These are phyloP conservation scores for Hanleya hanleyi DNA, from an alignment of 2,888 invertebrate species.

Conservation along the genomic window DNA sequence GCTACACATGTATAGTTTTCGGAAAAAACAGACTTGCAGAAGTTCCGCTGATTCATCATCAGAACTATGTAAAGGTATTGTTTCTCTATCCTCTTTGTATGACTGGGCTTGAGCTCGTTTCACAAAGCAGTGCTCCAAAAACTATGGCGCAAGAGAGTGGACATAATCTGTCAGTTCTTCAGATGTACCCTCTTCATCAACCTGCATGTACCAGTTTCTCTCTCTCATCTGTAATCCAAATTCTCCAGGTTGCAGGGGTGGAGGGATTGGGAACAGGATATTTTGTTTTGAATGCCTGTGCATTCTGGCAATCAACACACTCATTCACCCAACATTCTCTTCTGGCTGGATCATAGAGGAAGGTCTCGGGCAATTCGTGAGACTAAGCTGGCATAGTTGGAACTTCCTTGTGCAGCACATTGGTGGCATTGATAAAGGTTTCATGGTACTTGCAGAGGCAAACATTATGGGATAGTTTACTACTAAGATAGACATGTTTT, in stretches of 20 bases:
- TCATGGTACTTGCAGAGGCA: neutral
- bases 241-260: slow-evolving; percentile 16
- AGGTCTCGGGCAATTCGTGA: slow-evolving; percentile 1
- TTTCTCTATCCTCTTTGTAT: slow-evolving; percentile 15
- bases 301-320: neutral
- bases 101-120: slow-evolving; percentile 14
- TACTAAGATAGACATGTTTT: neutral
- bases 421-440: neutral
- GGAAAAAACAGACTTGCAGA: slow-evolving; percentile 18
- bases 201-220: slow-evolving; percentile 7
- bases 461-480: no score
- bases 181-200: slow-evolving; percentile 12
- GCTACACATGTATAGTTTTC: no score
- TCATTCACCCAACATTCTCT: neutral
- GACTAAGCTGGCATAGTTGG: neutral
- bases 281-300: neutral
- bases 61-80: neutral
- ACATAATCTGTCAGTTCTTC: slow-evolving; percentile 16
- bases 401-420: neutral
- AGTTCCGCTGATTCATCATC: neutral
- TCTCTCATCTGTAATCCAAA: slow-evolving; percentile 10
- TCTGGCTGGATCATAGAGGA: neutral
- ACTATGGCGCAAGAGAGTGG: slow-evolving; percentile 1
- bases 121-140: slow-evolving; percentile 23
- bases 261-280: slow-evolving; percentile 7